Evolutionary conservation across 2,797 vertebrate genomes (phyloP), one percentile per base, ranked within the genome.

Genomic region (Pitangus sulphuratus): DNA sequence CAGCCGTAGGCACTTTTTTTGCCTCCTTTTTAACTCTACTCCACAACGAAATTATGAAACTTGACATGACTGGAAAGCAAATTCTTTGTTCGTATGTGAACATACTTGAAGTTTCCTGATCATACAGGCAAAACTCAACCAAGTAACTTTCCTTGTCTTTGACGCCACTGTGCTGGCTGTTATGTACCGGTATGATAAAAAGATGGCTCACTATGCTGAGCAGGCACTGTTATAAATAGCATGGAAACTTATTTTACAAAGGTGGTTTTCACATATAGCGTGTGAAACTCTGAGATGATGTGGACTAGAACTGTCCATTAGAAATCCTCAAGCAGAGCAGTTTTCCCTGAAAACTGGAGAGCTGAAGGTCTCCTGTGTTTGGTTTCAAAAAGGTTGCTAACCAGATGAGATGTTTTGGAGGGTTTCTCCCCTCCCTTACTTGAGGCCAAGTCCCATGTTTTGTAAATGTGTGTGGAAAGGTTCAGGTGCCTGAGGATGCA

Each of bases 31-130:
- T 14, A 74, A n/a, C 3, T 61, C 30, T 79, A 44, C 2, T 87
- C 11, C 53, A 66, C 18, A n/a, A 50, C 1, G 0, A 0, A 82
- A 42, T 65, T 31, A n/a, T n/a, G 22, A 72, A 62, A 54, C 21
- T 14, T 15, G 28, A 48, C 35, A 22, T 39, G 42, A 9, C 47
- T 57, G 20, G 48, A 77, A 85, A 92, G 11, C 7, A 64, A 64
- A 82, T 47, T 16, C 53, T 40, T 35, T 78, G 35, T 54, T 81
- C 0, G 0, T 17, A 33, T 17, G 13, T 70, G n/a, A 81, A 30
- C 42, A 33, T 24, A 61, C 53, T 80, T 84, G 24, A 75, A 54
- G 13, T 42, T 84, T 61, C 45, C 31, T 56, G 39, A 69, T 54
- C 17, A 37, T 37, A 15, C 7, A 61, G 31, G 35, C 7, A 88